Conservation (phyloP, 2,113 vertebrate genomes). For the Phodopus roborovskii region DNA sequence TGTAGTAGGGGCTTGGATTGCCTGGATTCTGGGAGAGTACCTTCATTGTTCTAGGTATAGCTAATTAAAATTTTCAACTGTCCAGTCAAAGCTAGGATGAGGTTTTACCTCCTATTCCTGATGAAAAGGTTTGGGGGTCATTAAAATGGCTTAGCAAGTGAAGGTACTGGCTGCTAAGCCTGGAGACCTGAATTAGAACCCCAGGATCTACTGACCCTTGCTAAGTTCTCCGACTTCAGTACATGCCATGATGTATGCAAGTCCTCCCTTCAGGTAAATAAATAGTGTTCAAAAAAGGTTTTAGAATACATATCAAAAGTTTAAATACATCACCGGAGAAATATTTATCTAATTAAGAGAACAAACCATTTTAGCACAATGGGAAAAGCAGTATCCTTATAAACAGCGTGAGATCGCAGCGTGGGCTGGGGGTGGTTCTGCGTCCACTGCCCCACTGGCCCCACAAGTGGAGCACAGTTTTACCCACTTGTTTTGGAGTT, state of each 20-base stretch:
- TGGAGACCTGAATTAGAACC: neutral
- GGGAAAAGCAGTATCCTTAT: conserved; percentile 11
- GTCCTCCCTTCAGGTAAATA: neutral
- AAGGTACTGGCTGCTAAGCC: neutral
- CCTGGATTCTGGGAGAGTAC: conserved; percentile 36
- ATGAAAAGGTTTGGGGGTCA: neutral
- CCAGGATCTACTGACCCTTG: neutral
- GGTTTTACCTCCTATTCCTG: conserved; percentile 35
- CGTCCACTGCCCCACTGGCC: no score
- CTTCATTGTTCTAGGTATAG: conserved; percentile 52
- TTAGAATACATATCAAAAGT: conserved; percentile 23
- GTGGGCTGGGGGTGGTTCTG: neutral
- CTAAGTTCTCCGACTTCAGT: neutral
- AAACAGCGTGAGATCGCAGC: neutral
- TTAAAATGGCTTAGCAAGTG: neutral
- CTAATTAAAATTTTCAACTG: conserved; percentile 68
- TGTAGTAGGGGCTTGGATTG: conserved; percentile 52
- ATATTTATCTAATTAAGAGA: conserved; percentile 65
- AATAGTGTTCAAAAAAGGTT: neutral
- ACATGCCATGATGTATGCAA: neutral
- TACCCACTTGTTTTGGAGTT: neutral
- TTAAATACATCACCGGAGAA: conserved; percentile 43
- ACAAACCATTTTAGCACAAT: conserved; percentile 37
- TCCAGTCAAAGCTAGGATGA: conserved; percentile 19
- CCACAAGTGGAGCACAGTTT: neutral